Evolutionary conservation across 2,888 invertebrate genomes (phyloP).

Genomic region (Aleiodes alternator): DNA sequence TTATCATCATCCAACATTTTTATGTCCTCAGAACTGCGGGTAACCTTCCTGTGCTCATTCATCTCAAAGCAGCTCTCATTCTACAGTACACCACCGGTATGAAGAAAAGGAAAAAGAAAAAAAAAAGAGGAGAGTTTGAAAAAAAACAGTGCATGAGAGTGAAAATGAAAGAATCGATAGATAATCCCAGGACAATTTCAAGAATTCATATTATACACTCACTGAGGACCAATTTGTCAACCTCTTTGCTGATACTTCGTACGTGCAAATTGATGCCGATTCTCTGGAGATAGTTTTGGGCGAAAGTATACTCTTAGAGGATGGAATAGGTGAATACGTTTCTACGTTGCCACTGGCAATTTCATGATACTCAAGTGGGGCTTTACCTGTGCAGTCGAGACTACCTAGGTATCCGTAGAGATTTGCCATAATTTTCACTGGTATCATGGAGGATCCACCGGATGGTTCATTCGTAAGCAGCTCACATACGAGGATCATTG

Average conservation of each 20-base stretch:
- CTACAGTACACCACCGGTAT: not conserved
- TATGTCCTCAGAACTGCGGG: not conserved
- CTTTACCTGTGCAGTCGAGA: conserved; percentile 65
- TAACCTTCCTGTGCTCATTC: not conserved
- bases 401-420: conserved; percentile 73
- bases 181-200: not conserved
- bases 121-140: not conserved
- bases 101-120: not conserved
- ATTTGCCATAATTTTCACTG: conserved; percentile 79
- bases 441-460: conserved; percentile 86
- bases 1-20: conserved; percentile 14
- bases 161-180: too few relatives aligned
- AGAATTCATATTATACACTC: conserved; percentile 21
- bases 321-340: not conserved
- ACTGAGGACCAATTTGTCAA: conserved; percentile 19
- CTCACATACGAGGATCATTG: conserved; percentile 89
- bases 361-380: conserved; percentile 11
- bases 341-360: not conserved
- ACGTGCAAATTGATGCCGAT: conserved; percentile 32
- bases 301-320: not conserved
- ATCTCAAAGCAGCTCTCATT: conserved; percentile 8
- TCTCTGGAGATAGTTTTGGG: conserved; percentile 4
- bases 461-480: conserved; percentile 88
- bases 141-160: not conserved
- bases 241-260: conserved; percentile 24